Conservation (phyloP, 2,797 vertebrate genomes). For the Phrynocephalus guinanensis region DNA sequence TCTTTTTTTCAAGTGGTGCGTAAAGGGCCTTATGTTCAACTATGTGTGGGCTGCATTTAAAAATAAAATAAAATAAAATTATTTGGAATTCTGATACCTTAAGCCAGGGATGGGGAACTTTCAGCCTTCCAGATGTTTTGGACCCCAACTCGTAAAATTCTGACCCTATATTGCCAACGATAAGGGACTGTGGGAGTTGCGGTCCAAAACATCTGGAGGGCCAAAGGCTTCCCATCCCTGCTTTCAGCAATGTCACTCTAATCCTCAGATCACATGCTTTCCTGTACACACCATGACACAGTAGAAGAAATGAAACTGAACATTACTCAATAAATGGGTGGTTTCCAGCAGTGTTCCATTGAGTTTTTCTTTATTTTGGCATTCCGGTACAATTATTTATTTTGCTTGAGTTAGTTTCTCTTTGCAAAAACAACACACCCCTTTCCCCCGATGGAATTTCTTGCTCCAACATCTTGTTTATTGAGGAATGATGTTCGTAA, state of each 20-base stretch:
- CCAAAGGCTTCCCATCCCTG: too few relatives aligned
- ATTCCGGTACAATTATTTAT: conserved; percentile 55
- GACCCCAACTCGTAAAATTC: too few relatives aligned
- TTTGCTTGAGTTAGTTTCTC: conserved; percentile 68
- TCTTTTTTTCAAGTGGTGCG: too few relatives aligned
- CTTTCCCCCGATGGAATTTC: conserved; percentile 45
- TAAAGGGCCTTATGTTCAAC: too few relatives aligned
- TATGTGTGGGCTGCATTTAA: too few relatives aligned
- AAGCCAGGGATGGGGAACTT: neutral
- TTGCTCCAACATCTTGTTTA: conserved; percentile 43
- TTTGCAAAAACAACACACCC: conserved; percentile 62
- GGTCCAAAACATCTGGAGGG: too few relatives aligned
- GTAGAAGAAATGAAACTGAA: conserved; percentile 51
- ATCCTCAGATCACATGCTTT: conserved; percentile 32
- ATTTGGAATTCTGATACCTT: neutral
- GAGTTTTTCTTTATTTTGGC: conserved; percentile 66
- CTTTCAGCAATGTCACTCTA: neutral
- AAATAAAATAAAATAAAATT: too few relatives aligned
- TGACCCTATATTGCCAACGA: too few relatives aligned
- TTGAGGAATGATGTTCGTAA: conserved; percentile 35
- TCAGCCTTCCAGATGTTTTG: too few relatives aligned
- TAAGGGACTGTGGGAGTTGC: too few relatives aligned
- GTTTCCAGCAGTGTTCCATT: conserved; percentile 56
- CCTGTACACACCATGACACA: conserved; percentile 1
- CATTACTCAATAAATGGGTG: conserved; percentile 45